Conservation (phyloP, 2,113 vertebrate genomes). For the Micronycteris hirsuta region DNA sequence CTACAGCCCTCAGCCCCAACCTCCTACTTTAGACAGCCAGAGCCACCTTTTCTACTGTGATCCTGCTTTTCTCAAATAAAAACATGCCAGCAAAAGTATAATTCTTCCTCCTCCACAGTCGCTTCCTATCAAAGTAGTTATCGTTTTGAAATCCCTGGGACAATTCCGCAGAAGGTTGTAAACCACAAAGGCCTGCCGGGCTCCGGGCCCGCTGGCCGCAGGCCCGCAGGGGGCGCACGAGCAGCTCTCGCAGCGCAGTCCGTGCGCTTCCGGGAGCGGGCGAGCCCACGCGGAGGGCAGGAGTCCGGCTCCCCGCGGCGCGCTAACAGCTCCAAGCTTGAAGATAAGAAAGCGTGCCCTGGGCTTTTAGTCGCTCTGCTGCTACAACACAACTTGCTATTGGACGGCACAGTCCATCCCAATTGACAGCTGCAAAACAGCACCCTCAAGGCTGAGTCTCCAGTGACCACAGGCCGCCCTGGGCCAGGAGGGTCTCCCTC, state of each 20-base stretch:
- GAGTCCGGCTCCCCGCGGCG: neutral
- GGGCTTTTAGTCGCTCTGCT: neutral
- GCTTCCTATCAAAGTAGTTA: neutral
- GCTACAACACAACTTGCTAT: neutral
- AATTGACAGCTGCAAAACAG: neutral
- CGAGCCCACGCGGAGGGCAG: neutral
- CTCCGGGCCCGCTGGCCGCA: neutral
- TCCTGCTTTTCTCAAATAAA: neutral
- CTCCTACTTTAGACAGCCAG: neutral
- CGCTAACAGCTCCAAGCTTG: neutral
- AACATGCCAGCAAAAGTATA: neutral
- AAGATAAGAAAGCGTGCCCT: neutral
- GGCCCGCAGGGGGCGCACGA: slow-evolving; percentile 30
- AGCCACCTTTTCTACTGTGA: neutral
- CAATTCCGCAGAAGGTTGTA: neutral
- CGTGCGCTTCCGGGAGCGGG: neutral
- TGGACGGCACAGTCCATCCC: neutral
- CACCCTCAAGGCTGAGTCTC: neutral
- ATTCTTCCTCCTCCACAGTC: neutral
- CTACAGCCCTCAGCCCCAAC: neutral
- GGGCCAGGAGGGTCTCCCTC: neutral
- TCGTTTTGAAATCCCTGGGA: neutral
- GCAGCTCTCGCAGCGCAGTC: accelerated
- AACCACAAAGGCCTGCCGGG: neutral
- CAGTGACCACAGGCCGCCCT: neutral